Conservation (phyloP, 2,888 invertebrate genomes). For the Cenopis cana region DNA sequence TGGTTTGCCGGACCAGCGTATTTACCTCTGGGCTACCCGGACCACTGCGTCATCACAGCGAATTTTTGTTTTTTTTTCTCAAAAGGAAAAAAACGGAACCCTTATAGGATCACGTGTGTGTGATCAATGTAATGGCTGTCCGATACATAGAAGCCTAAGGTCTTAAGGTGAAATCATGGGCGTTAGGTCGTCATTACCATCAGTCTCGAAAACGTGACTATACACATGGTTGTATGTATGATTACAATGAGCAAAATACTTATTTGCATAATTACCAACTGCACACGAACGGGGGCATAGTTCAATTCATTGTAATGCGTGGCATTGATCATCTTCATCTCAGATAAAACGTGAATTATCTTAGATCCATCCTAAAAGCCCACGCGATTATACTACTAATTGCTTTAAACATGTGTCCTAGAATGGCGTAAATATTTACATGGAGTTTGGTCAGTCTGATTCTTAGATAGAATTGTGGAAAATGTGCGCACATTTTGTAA, state of each 20-base stretch:
- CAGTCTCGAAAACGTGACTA: slow-evolving; percentile 13
- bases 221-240: neutral
- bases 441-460: neutral
- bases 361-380: neutral
- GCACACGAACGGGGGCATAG: slow-evolving; percentile 15
- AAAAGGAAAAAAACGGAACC: no score
- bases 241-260: neutral
- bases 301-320: slow-evolving; percentile 12
- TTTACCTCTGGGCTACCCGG: no score
- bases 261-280: slow-evolving; percentile 17
- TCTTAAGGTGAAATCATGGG: slow-evolving; percentile 1
- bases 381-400: neutral
- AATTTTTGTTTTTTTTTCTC: no score
- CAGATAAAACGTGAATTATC: neutral
- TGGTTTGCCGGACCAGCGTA: no score
- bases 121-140: neutral
- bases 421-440: neutral
- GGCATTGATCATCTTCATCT: slow-evolving; percentile 22
- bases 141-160: neutral
- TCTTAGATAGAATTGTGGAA: neutral
- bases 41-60: no score
- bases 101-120: no score
- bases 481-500: neutral
- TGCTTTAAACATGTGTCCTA: neutral
- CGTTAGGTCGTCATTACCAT: slow-evolving; percentile 3